Percentiles rank a stretch among this genome's conserved stretches.
Conservation (phyloP, 1,140 invertebrate species). For the Brachionus calyciflorus region DNA sequence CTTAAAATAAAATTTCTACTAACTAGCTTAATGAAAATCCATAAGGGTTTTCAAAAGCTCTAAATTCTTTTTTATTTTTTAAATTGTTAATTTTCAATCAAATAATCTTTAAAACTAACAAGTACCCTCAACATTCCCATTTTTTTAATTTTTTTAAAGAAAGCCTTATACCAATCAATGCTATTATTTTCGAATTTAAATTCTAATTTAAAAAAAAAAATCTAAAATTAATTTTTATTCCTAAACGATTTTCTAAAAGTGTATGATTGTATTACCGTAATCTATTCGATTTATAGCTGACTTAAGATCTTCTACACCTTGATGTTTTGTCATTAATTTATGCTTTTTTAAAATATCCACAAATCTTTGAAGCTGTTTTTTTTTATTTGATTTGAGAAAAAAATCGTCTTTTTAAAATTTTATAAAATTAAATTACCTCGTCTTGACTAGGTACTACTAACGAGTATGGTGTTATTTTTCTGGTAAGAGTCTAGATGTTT, state of each 20-base stretch:
- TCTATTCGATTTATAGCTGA: background rate
- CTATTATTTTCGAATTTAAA: background rate
- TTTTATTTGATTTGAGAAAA: background rate
- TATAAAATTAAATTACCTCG: conserved; percentile 1
- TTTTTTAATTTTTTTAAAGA: conserved; percentile 13
- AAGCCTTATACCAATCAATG: background rate
- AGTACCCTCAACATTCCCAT: conserved; percentile 2
- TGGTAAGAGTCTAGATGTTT: background rate
- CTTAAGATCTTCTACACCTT: background rate
- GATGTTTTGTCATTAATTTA: background rate
- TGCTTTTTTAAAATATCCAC: conserved; percentile 16
- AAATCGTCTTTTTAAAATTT: background rate
- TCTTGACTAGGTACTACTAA: conserved; percentile 26
- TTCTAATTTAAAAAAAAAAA: background rate
- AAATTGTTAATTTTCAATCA: background rate
- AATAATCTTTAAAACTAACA: background rate
- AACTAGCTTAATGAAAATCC: background rate
- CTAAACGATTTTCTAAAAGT: background rate
- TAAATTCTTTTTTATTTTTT: background rate
- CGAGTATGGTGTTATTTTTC: conserved; percentile 10
- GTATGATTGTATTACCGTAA: background rate
- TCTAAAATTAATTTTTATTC: background rate
- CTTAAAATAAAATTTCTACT: conserved; percentile 8
- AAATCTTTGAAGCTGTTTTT: background rate
- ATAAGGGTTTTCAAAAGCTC: too few species aligned